Percentiles rank a stretch among this genome's conserved stretches.
Evolutionary conservation across 2,888 invertebrate species (phyloP).

Genomic region (Andrena fulva): DNA sequence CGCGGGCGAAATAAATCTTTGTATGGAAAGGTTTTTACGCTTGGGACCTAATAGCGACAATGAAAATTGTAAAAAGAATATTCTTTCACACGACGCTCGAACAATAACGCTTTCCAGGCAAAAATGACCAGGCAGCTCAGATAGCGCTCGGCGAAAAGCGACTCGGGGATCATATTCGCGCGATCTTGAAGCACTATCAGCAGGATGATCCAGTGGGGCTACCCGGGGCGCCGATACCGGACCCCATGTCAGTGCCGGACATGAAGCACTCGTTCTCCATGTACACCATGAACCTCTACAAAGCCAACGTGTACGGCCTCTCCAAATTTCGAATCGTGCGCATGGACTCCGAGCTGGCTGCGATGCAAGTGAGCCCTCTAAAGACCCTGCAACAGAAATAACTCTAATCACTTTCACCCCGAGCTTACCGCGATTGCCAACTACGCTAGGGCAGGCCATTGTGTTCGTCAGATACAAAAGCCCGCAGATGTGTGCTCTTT

Average conservation of each 20-base stretch:
- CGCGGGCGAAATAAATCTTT: too few relatives aligned
- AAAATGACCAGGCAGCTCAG: constrained; percentile 72
- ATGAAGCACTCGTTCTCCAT: constrained; percentile 90
- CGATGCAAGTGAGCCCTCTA: constrained; percentile 88
- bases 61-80: neutral
- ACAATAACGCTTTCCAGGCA: constrained; percentile 66
- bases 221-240: constrained; percentile 92
- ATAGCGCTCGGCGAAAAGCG: constrained; percentile 87
- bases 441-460: too few relatives aligned
- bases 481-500: too few relatives aligned
- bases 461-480: too few relatives aligned
- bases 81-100: neutral
- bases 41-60: too few relatives aligned
- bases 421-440: too few relatives aligned
- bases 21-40: too few relatives aligned
- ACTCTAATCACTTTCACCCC: too few relatives aligned
- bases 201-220: constrained; percentile 92
- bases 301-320: constrained; percentile 90
- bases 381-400: neutral
- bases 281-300: constrained; percentile 89
- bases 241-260: constrained; percentile 92
- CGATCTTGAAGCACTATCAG: constrained; percentile 92
- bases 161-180: constrained; percentile 90
- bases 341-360: constrained; percentile 90
- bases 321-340: constrained; percentile 91